A percentile compares a stretch with the other conserved stretches of the same genome.
phyloP scores from a whole-genome alignment of 2,797 vertebrate genomes.

The Calcarius lapponicus region DNA sequence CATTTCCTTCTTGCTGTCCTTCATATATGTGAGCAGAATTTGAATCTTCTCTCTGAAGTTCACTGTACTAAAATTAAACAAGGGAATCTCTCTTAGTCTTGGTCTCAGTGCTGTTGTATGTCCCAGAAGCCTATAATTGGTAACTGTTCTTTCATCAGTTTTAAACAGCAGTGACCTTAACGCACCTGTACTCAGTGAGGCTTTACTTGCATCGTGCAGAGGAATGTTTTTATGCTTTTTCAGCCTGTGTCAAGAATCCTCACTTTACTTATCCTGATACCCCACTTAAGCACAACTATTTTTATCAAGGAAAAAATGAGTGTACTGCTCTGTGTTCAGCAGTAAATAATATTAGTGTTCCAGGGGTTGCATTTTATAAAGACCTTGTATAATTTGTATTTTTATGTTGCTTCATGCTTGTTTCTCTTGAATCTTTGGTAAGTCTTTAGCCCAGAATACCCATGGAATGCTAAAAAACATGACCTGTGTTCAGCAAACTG shows the following conservation, averaged over 20 bases:
- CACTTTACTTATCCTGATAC: background rate
- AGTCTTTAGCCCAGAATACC: background rate
- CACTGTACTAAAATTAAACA: background rate
- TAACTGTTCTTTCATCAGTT: background rate
- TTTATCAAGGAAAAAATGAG: background rate
- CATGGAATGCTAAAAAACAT: background rate
- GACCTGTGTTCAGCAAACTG: background rate
- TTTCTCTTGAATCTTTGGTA: background rate
- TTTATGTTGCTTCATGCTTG: background rate
- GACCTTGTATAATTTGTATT: background rate
- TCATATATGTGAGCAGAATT: background rate
- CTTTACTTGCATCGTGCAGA: background rate
- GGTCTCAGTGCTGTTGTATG: background rate
- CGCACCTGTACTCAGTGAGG: background rate
- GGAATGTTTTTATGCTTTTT: background rate
- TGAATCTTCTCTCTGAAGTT: background rate
- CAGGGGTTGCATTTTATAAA: background rate
- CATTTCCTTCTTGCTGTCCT: background rate
- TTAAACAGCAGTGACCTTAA: background rate
- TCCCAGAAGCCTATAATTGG: background rate
- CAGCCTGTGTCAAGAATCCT: background rate
- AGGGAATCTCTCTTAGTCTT: background rate
- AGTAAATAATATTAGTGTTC: background rate
- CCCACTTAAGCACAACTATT: background rate
- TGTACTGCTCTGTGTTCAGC: background rate